Base-by-base conservation (phyloP, 2,113 vertebrate genomes). In the Sturnus vulgaris region DNA sequence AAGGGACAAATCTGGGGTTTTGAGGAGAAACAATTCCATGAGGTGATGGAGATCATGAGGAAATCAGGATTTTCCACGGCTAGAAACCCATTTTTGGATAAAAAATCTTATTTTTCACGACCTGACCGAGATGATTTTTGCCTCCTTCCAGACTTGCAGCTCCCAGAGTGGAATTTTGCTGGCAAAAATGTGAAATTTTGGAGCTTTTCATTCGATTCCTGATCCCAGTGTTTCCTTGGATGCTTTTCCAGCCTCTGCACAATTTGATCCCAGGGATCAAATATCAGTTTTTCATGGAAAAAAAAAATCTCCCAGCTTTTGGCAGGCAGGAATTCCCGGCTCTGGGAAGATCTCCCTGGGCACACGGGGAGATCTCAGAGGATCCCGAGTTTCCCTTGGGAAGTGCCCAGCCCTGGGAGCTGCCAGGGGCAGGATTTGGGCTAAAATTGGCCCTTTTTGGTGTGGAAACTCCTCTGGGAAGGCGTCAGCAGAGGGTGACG, bases 401-500 rank as follows among this genome's bases (percentile, higher is more conserved):
- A 92, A 65, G 15, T 13, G 11, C 15, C 42, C 35, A 20, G 33
- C 16, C 11, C 4, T 24, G 39, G 66, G 56, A 80, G 31, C 46
- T 28, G 63, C 33, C 46, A 49, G 85, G 77, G 71, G 47, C 39
- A 77, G 79, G 47, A 59, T 42, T n/a, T 24, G 33, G 52, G 60
- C 19, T 78, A 46, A 92, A 88, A 71, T 40, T 33, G 47, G 11
- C 44, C 9, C 0, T 82, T 94, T 92, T 93, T 83, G 27, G 72
- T 50, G 53, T 11, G 33, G 83, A 60, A 90, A 59, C 52, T 90
- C 85, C 88, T 95, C 19, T 25, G 87, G 82, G 92, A 92, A 90
- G 31, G 80, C 12, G 60, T 94, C 95, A 94, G 88, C 92, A 91
- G 96, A 96, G 92, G 86, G 91, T 94, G 96, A 92, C 91, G 25